A percentile compares a stretch with the other conserved stretches of the same genome.
Evolutionary conservation across 2,797 vertebrate genomes (phyloP).

Genomic region (Eulemur rubriventer): DNA sequence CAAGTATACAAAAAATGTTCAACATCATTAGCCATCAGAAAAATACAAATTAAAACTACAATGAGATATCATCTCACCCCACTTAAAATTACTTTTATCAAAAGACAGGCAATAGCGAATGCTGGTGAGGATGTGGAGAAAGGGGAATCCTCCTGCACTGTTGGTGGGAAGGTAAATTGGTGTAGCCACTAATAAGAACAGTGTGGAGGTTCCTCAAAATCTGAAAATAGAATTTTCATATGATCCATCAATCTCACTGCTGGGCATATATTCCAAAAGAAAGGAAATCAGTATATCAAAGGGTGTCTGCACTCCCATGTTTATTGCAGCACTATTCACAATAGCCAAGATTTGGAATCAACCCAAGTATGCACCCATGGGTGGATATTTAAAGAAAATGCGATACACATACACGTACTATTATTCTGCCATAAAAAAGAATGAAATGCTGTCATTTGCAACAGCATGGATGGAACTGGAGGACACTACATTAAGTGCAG

Average conservation of each 20-base stretch:
- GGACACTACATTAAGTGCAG: background rate
- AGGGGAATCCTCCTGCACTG: background rate
- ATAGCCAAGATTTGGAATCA: background rate
- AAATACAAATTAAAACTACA: background rate
- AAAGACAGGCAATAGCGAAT: background rate
- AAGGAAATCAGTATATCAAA: background rate
- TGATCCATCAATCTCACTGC: background rate
- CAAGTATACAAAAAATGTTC: background rate
- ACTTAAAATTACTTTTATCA: background rate
- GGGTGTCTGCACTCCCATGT: background rate
- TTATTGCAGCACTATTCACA: background rate
- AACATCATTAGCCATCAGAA: background rate
- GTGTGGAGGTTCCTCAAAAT: background rate
- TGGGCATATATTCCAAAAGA: background rate
- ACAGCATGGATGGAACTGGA: rapidly evolving
- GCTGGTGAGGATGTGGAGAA: background rate
- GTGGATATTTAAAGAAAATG: background rate
- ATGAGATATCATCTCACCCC: background rate
- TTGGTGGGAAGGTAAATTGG: background rate
- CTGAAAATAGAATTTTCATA: background rate
- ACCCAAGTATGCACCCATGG: background rate
- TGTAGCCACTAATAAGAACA: background rate
- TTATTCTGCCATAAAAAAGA: background rate
- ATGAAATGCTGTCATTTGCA: background rate
- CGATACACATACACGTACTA: background rate